Conservation (phyloP, 2,113 vertebrate species). For the Alosa alosa region DNA sequence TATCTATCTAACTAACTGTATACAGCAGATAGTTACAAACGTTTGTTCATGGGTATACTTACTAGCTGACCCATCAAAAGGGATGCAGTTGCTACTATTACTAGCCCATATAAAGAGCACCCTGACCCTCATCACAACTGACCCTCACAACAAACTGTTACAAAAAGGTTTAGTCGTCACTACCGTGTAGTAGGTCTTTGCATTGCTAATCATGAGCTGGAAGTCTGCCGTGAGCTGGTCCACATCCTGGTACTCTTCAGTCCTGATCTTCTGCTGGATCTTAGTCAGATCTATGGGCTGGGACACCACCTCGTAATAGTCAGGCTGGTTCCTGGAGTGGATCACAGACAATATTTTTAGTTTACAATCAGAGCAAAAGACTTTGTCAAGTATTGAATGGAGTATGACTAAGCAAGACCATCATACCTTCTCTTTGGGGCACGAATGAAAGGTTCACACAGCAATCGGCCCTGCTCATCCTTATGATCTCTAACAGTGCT, state of each 20-base stretch:
- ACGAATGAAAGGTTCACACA: constrained; percentile 91
- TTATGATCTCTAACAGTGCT: constrained; percentile 95
- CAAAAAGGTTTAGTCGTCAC: neutral
- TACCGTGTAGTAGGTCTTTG: constrained; percentile 95
- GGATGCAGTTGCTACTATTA: neutral
- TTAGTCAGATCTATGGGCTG: constrained; percentile 98
- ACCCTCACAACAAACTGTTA: neutral
- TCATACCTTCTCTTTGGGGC: constrained; percentile 92
- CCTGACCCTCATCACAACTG: neutral
- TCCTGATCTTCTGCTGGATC: constrained; percentile 95
- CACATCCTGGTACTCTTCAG: constrained; percentile 94
- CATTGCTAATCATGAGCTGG: constrained; percentile 95
- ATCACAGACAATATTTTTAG: neutral
- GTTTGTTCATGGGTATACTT: no score
- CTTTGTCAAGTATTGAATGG: neutral
- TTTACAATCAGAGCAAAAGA: neutral
- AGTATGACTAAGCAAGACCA: neutral
- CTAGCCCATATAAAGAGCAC: neutral
- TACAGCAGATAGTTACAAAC: no score
- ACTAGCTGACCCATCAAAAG: no score
- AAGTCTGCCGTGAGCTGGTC: constrained; percentile 91
- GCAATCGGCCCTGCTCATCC: constrained; percentile 89
- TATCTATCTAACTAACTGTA: no score
- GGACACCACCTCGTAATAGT: constrained; percentile 95
- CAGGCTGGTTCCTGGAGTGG: constrained; percentile 85